Conservation (phyloP, 2,113 vertebrate genomes). For the Cavia porcellus region DNA sequence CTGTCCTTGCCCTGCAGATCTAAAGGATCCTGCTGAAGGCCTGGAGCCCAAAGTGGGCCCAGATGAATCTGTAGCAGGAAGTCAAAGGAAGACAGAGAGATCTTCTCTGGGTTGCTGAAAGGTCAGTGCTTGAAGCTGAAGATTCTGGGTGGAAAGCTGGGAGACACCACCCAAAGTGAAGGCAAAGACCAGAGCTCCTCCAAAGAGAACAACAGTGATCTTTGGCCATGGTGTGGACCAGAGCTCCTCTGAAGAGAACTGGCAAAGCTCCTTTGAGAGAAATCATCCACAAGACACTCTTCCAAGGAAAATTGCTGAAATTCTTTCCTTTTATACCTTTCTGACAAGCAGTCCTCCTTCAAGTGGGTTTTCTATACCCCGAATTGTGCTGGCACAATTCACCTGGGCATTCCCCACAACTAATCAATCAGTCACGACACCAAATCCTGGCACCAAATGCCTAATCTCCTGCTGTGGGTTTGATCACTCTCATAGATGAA, state of each 20-base stretch:
- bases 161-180: neutral
- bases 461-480: neutral
- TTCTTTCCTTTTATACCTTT: too few species aligned
- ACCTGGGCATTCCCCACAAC: too few species aligned
- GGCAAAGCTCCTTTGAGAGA: neutral
- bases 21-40: neutral
- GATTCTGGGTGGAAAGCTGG: neutral
- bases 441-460: neutral
- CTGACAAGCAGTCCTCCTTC: too few species aligned
- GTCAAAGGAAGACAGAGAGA: neutral
- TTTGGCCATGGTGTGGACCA: neutral
- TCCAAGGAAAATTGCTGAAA: neutral
- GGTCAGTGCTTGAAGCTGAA: neutral
- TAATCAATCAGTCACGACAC: too few species aligned
- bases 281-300: neutral
- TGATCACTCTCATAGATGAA: neutral
- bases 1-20: neutral
- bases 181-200: neutral
- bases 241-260: neutral
- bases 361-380: too few species aligned
- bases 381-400: too few species aligned
- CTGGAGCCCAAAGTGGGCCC: neutral
- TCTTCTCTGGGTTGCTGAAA: neutral
- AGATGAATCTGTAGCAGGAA: neutral
- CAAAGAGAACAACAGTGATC: neutral